Evolutionary conservation across 2,888 invertebrate genomes (phyloP), one percentile per base, ranked within the genome.

Genomic region (Macaria liturata): DNA sequence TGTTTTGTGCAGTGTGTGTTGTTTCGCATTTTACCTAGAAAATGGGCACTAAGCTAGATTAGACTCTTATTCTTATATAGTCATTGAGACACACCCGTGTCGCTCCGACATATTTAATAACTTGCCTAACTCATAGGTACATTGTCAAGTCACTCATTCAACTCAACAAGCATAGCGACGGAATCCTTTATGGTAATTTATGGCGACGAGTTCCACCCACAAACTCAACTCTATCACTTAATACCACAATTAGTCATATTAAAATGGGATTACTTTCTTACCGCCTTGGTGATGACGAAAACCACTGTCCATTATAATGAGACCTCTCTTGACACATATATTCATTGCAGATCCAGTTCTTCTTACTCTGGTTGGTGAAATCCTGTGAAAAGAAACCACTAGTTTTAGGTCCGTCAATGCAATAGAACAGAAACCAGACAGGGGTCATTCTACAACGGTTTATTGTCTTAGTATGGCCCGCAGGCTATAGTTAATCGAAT

Each of bases 401-500:
- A 7, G 1, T 6, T 1, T 37, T 37, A 37, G 34, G 7, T 37
- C 34, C 7, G 3, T 37, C 34, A 4, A 1, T 7, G 34, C 5
- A 37, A 37, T 4, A 7, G 34, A 37, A 7, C 46, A 47, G 9
- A 6, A 43, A 7, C 0, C 5, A 46, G 46, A 30, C 0, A 1
- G 46, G 32, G 57, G 57, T 57, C 59, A 53, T 34, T 3, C 3
- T 40, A 50, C 8, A 43, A 40, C 9, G 59, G 57, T 48, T 30
- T 49, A 0, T 47, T 46, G 54, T 43, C 34, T 45, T 81, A 82
- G 81, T 77, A 77, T 69, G 66, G 70, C 89, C 91, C 88, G 88
- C 91, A 89, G 87, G 72, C 75, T 63, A 68, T 72, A 69, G 69
- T 85, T 87, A 90, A 91, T 88, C 84, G 81, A 89, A 90, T 91